Evolutionary conservation across 2,888 invertebrate species (phyloP), one percentile per base, ranked within the genome.

Genomic region (Podotricha telesiphe): DNA sequence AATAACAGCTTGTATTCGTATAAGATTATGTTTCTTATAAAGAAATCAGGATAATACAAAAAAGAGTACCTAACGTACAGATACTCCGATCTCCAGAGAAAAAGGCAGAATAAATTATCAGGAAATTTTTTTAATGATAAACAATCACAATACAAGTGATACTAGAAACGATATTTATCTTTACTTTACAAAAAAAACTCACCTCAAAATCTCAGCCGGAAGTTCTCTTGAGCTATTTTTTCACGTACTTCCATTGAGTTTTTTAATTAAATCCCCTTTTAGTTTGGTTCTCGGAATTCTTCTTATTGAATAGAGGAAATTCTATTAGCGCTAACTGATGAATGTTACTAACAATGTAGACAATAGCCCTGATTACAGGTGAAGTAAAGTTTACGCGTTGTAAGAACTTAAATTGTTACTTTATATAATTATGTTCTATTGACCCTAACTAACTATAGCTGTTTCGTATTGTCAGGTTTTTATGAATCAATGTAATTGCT

Each of bases 261-360:
- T 58, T 70, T 70, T 70, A 70, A 70, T 70, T 70, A 70, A 70
- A 70, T 70, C 69, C 47, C 50, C 22, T 55, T 40, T 56, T 42
- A 56, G 56, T 67, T 67, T 51, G 63, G 63, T 28, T 45, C 42
- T 22, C 42, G 45, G 42, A 59, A 45, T 59, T 59, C 59, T 22
- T 59, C 42, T 59, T 59, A 22, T 59, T 59, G 42, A 59, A 59
- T 45, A 13, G n/a, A 42, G 59, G 45, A 59, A 56, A 65, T 65
- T 65, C 65, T 65, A 58, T 65, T 65, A 65, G 65, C 47, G 65
- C 65, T 58, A 37, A 65, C 56, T 47, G 65, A 55, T 58, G 37
- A 58, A 55, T 56, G 55, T 58, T 65, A 34, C n/a, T 37, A 65
- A 59, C 59, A 59, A 59, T 59, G 22, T 45, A 28, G 59, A 45